phyloP scores from a whole-genome alignment of 37 sponge, comb jelly and placozoan species.

The Hormiphora californensis region DNA sequence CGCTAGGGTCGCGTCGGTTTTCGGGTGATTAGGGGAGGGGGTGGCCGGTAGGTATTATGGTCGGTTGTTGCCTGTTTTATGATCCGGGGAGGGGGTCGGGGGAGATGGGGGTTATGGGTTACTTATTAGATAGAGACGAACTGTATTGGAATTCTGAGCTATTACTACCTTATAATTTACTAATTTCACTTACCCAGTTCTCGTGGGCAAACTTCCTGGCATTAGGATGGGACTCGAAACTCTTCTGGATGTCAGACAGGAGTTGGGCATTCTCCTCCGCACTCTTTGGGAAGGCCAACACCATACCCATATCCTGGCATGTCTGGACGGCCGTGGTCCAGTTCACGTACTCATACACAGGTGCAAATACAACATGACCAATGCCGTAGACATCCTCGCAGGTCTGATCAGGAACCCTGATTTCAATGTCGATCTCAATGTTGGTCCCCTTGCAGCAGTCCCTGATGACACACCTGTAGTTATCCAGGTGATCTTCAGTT shows the following conservation, averaged over 20 bases:
- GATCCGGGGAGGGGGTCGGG: no score
- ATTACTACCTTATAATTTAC: no score
- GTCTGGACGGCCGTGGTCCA: background rate
- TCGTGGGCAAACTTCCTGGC: background rate
- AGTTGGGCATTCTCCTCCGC: conserved; percentile 5
- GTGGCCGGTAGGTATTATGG: no score
- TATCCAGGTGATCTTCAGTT: background rate
- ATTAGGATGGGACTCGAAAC: background rate
- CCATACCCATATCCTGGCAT: background rate
- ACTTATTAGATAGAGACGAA: no score
- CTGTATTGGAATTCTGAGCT: no score
- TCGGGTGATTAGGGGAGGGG: no score
- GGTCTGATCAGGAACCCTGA: background rate
- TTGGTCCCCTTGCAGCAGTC: background rate
- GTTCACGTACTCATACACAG: background rate
- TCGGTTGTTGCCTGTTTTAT: no score
- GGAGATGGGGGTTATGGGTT: no score
- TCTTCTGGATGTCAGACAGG: background rate
- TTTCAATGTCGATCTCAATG: background rate
- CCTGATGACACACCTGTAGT: background rate
- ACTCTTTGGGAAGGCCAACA: background rate
- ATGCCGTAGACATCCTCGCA: conserved; percentile 19
- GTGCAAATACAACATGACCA: background rate
- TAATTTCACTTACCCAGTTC: no score
- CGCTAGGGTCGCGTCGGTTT: no score